Conservation (phyloP, 2,888 invertebrate species). For the Lamellibrachia satsuma region DNA sequence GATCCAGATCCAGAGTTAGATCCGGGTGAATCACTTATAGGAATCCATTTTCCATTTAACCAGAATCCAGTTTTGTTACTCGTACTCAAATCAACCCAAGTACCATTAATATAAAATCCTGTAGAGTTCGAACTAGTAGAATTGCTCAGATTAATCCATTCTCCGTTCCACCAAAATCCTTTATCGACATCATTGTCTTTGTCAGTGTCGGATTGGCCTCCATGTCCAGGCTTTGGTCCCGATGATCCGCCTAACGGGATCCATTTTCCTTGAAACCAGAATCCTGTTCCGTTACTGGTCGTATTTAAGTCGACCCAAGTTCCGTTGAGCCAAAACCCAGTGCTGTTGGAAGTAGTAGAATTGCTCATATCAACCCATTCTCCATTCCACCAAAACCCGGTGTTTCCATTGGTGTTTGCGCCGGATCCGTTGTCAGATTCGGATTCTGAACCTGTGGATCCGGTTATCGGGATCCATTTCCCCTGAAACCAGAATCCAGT, state of each 20-base stretch:
- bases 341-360: not conserved
- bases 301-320: conserved; percentile 22
- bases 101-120: conserved; percentile 13
- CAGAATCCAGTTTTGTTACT: conserved; percentile 24
- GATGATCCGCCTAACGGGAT: not conserved
- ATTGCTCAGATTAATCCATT: conserved; percentile 1
- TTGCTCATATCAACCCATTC: not conserved
- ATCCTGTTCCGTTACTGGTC: conserved; percentile 21
- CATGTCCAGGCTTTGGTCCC: not conserved
- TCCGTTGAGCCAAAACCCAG: not conserved
- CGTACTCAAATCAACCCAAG: conserved; percentile 19
- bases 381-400: not conserved
- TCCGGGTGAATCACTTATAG: not conserved
- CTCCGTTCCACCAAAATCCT: conserved; percentile 13
- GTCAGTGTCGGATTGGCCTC: not conserved
- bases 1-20: not conserved
- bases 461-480: conserved; percentile 5
- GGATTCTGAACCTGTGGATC: not conserved
- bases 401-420: not conserved
- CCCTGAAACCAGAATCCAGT: conserved; percentile 21
- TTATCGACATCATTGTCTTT: not conserved
- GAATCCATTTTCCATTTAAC: conserved; percentile 18
- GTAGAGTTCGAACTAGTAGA: conserved; percentile 18
- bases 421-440: not conserved
- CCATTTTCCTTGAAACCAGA: conserved; percentile 19